Evolutionary conservation across 2,797 vertebrate species (phyloP).

Genomic region (Buphagus erythrorhynchus): DNA sequence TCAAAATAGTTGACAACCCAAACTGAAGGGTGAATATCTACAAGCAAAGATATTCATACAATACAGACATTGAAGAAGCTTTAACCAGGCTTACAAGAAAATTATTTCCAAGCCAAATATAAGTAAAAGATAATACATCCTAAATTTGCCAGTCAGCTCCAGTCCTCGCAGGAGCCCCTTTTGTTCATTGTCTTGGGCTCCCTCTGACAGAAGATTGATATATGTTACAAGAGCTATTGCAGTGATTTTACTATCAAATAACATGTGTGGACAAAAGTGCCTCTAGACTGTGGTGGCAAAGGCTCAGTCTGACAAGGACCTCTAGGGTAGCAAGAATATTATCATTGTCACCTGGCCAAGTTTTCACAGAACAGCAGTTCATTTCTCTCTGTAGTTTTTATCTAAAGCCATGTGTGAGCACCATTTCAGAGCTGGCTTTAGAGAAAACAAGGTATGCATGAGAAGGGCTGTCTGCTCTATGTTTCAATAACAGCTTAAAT

Average conservation of each 20-base stretch:
- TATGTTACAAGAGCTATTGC: neutral
- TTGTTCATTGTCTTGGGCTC: slow-evolving; percentile 12
- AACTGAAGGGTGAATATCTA: neutral
- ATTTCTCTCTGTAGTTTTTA: slow-evolving; percentile 1
- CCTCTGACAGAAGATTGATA: slow-evolving; percentile 20
- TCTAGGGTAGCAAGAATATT: slow-evolving; percentile 12
- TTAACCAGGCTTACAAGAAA: neutral
- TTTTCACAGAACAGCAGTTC: neutral
- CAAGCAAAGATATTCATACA: neutral
- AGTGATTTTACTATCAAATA: slow-evolving; percentile 21
- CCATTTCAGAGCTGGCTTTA: neutral
- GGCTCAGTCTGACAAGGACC: neutral
- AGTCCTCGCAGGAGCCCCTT: neutral
- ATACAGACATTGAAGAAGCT: neutral
- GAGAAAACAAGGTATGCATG: neutral
- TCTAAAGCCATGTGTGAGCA: neutral
- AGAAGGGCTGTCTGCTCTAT: neutral
- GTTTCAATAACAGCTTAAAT: neutral
- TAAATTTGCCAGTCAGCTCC: neutral
- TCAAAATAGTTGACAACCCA: neutral
- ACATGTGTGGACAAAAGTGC: neutral
- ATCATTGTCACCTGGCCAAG: slow-evolving; percentile 19
- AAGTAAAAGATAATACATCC: neutral
- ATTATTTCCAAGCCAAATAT: slow-evolving; percentile 9
- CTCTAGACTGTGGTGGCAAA: slow-evolving; percentile 7